Evolutionary conservation across 2,888 invertebrate genomes (phyloP).

Genomic region (Stenodema calcarata): DNA sequence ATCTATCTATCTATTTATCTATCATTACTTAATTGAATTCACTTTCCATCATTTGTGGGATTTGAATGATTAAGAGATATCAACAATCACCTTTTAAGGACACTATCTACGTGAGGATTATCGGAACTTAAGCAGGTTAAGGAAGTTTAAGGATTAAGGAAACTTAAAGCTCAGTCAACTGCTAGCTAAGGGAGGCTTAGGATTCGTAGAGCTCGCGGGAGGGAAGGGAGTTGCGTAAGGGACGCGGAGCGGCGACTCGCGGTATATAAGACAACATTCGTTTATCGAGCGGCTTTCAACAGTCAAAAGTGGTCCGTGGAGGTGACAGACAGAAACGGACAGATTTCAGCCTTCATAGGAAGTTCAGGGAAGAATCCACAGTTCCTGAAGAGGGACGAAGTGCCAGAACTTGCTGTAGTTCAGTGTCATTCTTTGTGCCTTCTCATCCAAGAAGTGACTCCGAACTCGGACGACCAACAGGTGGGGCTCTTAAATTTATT

Average conservation of each 20-base stretch:
- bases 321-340: constrained; percentile 3
- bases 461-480: neutral
- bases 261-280: constrained; percentile 36
- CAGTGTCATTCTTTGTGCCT: constrained; percentile 26
- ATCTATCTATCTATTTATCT: too few relatives aligned
- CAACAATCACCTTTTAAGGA: too few relatives aligned
- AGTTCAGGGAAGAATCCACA: neutral
- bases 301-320: constrained; percentile 20
- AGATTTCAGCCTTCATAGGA: neutral
- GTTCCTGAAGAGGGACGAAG: neutral
- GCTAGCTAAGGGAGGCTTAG: neutral
- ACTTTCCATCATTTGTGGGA: too few relatives aligned
- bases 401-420: constrained; percentile 9
- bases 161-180: too few relatives aligned
- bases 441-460: neutral
- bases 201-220: neutral
- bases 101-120: too few relatives aligned
- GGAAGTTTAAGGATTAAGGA: neutral
- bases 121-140: neutral
- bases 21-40: too few relatives aligned
- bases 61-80: too few relatives aligned
- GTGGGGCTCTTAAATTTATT: neutral
- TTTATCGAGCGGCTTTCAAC: constrained; percentile 41
- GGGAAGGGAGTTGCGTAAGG: constrained; percentile 17
- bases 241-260: neutral